Base-by-base conservation (phyloP, 2,888 invertebrate genomes). In the Cephus rjabovi region DNA sequence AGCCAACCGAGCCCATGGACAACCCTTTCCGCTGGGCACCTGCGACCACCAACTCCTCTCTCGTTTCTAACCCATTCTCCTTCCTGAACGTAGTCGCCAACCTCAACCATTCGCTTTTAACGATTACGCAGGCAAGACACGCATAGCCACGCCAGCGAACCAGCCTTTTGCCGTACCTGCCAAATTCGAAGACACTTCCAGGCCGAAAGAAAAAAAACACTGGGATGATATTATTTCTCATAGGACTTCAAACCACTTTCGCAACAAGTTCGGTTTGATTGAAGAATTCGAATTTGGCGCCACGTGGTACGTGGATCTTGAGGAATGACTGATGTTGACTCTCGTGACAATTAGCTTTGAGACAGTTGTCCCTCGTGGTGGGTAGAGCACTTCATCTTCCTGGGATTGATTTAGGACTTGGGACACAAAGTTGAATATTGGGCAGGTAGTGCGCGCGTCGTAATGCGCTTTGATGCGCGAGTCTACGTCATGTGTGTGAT, bases 21-120 rank as follows among this genome's bases (percentile, higher is more conserved):
- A 69, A 73, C 76, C 77, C 40, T 79, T 30, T 12, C 73, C 37
- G 35, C 34, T 33, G 35, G 75, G 35, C 79, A 78, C 81, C 73
- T 79, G 77, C 75, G 35, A 40, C 23, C 56, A 23, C 56, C 56
- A 56, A 23, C 56, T 56, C 23, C 9, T 56, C 23, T 56, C 56
- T 56, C 56, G 9, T 56, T 6, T 56, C 56, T 56, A 56, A 2
- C 2, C 23, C 23, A 23, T 56, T 56, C 56, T 23, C 56, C 23
- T 56, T 56, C 23, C 56, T 56, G 56, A 56, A 23, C 56, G 56
- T 56, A 56, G 23, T 56, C 56, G 56, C 56, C 56, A 56, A 9
- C 56, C 9, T 56, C 23, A 23, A 23, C 56, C 56, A 56, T 56
- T 56, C 9, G 15, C 9, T 56, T 56, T 23, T 23, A 56, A 56